Conservation (phyloP, 2,113 vertebrate species). For the Dipodomys merriami region DNA sequence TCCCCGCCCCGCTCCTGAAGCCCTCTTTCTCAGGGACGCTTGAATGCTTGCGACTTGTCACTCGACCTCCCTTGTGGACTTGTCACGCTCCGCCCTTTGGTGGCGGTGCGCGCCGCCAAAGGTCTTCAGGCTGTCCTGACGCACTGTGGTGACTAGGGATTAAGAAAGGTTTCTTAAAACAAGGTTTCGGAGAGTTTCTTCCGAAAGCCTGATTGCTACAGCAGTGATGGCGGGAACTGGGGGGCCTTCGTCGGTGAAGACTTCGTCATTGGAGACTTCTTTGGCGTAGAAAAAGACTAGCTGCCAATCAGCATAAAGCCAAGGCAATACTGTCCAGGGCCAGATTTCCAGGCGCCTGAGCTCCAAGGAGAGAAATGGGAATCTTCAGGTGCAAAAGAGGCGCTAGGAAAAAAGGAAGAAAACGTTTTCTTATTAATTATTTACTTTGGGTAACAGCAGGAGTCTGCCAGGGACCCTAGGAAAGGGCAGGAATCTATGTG, state of each 20-base stretch:
- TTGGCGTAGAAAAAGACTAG: background rate
- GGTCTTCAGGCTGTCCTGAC: background rate
- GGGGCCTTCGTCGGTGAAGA: background rate
- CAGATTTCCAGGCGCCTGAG: background rate
- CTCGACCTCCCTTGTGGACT: fast-evolving
- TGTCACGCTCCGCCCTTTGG: background rate
- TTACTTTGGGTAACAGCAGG: background rate
- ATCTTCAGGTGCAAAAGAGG: background rate
- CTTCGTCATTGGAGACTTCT: background rate
- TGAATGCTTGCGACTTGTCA: background rate
- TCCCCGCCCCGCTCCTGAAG: fast-evolving
- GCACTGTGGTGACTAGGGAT: background rate
- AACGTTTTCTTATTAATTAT: background rate
- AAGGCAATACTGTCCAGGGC: background rate
- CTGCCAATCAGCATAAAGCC: background rate
- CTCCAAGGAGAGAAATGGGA: background rate
- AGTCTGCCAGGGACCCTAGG: too few species aligned
- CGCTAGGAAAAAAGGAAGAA: background rate
- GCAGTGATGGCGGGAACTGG: background rate
- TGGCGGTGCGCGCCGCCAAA: fast-evolving
- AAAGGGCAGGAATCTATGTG: background rate
- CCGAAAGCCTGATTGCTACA: constrained; percentile 15
- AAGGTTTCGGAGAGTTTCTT: constrained; percentile 2
- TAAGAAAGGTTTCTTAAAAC: background rate
- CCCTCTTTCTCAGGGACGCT: background rate